Base-by-base conservation (phyloP, 2,113 vertebrate genomes). In the Heterocephalus glaber region DNA sequence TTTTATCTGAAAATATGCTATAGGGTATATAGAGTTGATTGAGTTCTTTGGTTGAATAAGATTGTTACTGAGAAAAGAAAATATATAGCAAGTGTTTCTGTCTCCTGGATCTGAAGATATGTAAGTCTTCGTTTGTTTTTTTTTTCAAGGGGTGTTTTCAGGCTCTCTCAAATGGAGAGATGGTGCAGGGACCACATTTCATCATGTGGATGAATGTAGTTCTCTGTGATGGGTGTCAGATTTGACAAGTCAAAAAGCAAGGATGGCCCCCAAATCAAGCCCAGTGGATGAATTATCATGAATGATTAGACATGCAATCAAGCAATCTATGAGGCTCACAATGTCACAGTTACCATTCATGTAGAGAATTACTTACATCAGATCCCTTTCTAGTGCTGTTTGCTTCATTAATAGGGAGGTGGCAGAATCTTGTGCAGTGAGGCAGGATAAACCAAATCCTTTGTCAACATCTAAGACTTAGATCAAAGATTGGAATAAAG, bases 401-500 rank as follows among this genome's bases (percentile, higher is more conserved):
- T 7, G 35, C 65, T 96, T 95, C 97, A 86, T 96, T 97, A 91
- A 97, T 80, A 97, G 65, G 89, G 96, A 98, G 93, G 89, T 77
- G 81, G 96, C 70, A 82, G 94, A 95, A 98, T 95, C 3, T 3
- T 83, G 81, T 92, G 65, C 89, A 52, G 95, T 60, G 93, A 98
- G 93, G 86, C 22, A 61, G 92, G 74, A 94, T 94, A 92, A 96
- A 83, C 83, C 89, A 96, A 97, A 92, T 97, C 85, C 79, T 84
- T 92, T 98, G 94, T 94, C 52, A 87, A 96, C 89, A 96, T 84
- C 94, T 91, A 90, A 97, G 97, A 96, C 92, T 97, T 93, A 98
- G 97, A 98, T 86, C 90, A 96, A 97, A 98, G 95, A 94, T 77
- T 92, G 89, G 94, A 93, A 96, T 97, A 92, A 97, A 98, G 63